Percentiles rank a stretch among this genome's conserved stretches.
phyloP scores from a whole-genome alignment of 2,888 invertebrate species.

The Andrena chrysosceles region DNA sequence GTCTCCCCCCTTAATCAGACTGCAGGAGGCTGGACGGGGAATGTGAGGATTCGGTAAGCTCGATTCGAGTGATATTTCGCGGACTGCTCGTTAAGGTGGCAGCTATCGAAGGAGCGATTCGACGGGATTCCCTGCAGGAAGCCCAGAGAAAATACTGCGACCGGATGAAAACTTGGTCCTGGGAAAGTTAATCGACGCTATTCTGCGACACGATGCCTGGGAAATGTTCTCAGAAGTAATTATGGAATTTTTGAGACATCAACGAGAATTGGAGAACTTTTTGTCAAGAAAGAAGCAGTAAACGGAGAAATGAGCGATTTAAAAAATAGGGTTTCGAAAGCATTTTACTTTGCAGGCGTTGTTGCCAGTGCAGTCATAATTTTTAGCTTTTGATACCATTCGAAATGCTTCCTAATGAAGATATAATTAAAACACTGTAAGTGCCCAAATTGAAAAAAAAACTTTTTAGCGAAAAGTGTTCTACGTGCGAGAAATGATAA shows the following conservation, averaged over 20 bases:
- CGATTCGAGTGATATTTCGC: slow-evolving; percentile 26
- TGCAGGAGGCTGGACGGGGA: slow-evolving; percentile 22
- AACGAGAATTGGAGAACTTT: neutral
- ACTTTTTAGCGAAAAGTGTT: too few relatives aligned
- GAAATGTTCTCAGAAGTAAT: neutral
- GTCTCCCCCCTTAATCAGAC: slow-evolving; percentile 54
- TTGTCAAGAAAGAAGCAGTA: too few relatives aligned
- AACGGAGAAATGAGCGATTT: too few relatives aligned
- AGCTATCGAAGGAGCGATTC: neutral
- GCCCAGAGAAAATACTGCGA: slow-evolving; percentile 6
- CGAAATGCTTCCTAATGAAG: too few relatives aligned
- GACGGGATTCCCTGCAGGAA: slow-evolving; percentile 7
- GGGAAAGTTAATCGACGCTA: neutral
- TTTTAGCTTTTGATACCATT: too few relatives aligned
- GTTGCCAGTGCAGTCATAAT: too few relatives aligned
- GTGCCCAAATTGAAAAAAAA: too few relatives aligned
- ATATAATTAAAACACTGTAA: too few relatives aligned
- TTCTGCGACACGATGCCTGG: neutral
- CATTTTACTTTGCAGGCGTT: too few relatives aligned
- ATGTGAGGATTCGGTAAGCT: slow-evolving; percentile 43
- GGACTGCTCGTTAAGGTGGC: slow-evolving; percentile 21
- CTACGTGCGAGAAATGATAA: too few relatives aligned
- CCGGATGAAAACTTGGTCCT: slow-evolving; percentile 11
- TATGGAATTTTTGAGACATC: neutral
- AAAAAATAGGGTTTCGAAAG: too few relatives aligned